Evolutionary conservation across 2,113 vertebrate genomes (phyloP), one percentile per base, ranked within the genome.

Genomic region (Nanorana parkeri): DNA sequence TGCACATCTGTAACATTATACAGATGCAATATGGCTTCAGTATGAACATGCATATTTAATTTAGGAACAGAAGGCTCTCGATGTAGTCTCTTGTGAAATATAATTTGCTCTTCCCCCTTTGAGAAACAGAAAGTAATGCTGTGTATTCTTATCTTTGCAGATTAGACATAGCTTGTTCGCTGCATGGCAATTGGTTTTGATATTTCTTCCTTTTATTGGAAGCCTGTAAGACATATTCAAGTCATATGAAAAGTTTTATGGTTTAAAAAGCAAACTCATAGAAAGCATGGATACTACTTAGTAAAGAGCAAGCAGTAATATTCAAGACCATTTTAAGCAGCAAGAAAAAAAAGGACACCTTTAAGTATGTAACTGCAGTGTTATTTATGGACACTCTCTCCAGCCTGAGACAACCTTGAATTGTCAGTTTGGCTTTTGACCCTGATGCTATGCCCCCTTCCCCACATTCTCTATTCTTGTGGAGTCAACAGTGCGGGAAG

Each of bases 1-100:
- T 72, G 78, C 68, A 72, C 78, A 81, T 81, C 68, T 81, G 78
- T 81, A 81, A 64, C n/a, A 81, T 73, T 73, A 81, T 81, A 80
- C 68, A 71, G 56, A 52, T 16, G 61, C 79, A 81, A 81, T 81
- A 81, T 81, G 79, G 79, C 60, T 81, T 65, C 69, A 56, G 24
- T 63, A 81, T 60, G 41, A 81, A 61, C 68, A 81, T 73, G 68
- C 60, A 81, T 81, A 81, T 81, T 81, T 81, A 73, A 81, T 81
- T 81, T 81, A 64, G 58, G 16, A 81, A 81, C 68, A 81, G 68
- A 81, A 64, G 79, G 79, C 68, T 73, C 47, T 81, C 68, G 55
- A 81, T 81, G 79, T 72, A 65, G 41, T 81, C 79, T 81, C 79
- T 81, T 63, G 68, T 64, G 79, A 72, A 73, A 81, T 81, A 73